Conservation (phyloP, 2,113 vertebrate genomes). For the Lucifuga dentata region DNA sequence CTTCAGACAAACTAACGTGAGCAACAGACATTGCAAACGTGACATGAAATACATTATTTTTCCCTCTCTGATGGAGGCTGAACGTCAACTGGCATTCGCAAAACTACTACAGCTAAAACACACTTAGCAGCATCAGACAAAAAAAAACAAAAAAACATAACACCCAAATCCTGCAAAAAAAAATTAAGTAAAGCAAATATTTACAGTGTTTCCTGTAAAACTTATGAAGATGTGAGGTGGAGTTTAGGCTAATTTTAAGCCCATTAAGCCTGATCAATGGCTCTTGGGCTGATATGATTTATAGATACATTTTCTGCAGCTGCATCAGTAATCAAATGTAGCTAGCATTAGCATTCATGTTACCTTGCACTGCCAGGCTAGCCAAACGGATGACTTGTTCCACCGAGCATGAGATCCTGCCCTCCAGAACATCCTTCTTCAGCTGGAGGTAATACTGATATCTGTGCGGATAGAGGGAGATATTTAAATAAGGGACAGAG, state of each 20-base stretch:
- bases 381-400: conserved; percentile 96
- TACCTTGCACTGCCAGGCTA: conserved; percentile 97
- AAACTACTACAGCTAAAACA: no score
- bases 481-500: neutral
- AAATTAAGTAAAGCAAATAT: no score
- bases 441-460: conserved; percentile 99
- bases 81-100: no score
- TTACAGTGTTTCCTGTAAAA: neutral
- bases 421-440: conserved; percentile 97
- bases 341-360: conserved; percentile 20
- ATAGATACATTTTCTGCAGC: neutral
- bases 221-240: neutral
- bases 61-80: no score
- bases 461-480: conserved; percentile 74
- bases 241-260: neutral
- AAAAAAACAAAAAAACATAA: no score
- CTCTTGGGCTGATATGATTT: neutral
- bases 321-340: conserved; percentile 2
- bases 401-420: conserved; percentile 92
- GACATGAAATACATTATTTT: no score
- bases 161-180: no score
- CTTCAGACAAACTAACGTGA: neutral
- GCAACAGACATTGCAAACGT: conserved; percentile 3
- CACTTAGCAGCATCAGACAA: no score
- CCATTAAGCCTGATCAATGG: no score